These are phyloP conservation scores for Caenorhabditis sp. DNA, from an alignment of 2,888 invertebrate species.

Conservation along the genomic window DNA sequence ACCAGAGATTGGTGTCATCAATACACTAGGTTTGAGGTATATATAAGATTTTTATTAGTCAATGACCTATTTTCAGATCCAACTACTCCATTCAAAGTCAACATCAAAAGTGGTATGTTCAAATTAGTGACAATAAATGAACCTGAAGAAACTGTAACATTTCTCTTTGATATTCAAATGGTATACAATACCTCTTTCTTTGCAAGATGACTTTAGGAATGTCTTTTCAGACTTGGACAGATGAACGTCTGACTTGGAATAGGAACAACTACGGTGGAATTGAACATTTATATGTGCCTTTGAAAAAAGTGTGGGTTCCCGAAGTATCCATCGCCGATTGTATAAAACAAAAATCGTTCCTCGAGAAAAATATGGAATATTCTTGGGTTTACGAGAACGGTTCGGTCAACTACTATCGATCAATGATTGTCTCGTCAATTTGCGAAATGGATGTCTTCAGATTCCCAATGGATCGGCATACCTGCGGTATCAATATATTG, in stretches of 20 bases:
- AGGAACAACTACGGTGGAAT: not conserved
- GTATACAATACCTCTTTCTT: not conserved
- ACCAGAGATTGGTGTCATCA: not conserved
- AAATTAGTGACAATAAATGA: not conserved
- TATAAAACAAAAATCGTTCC: not conserved
- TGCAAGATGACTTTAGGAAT: not conserved
- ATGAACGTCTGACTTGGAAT: not conserved
- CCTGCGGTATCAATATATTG: not conserved
- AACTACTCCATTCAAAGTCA: not conserved
- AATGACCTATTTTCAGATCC: not conserved
- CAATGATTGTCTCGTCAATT: not conserved
- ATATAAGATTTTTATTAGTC: no score
- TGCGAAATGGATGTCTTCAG: not conserved
- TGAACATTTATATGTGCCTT: not conserved
- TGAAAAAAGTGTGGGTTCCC: not conserved
- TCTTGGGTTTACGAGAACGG: not conserved
- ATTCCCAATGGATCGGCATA: not conserved
- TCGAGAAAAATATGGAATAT: not conserved
- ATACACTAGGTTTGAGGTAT: not conserved
- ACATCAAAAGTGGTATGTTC: not conserved
- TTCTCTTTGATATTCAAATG: not conserved
- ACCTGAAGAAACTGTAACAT: not conserved
- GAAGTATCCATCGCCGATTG: not conserved
- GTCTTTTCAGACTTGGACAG: not conserved
- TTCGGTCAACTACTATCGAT: not conserved